These are phyloP conservation scores for Orthonyx spaldingii DNA, from an alignment of 2,113 vertebrate species.

Conservation along the genomic window DNA sequence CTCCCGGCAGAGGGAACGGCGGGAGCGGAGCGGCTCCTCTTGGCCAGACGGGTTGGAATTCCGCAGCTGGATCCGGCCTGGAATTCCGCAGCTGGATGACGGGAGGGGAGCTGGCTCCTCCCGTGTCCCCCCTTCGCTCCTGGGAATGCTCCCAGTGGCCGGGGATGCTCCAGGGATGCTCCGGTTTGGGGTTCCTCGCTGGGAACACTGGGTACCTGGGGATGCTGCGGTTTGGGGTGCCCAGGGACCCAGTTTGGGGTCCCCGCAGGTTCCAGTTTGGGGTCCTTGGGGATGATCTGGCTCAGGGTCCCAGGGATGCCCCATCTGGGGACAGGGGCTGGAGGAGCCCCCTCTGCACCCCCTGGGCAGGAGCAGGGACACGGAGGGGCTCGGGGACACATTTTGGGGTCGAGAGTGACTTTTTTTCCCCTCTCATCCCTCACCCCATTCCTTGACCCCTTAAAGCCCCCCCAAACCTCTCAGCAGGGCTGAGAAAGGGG, in stretches of 20 bases:
- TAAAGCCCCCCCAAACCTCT: background rate
- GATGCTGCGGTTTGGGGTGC: background rate
- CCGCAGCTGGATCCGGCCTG: background rate
- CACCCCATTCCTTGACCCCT: background rate
- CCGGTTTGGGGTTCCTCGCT: background rate
- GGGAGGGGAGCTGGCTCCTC: background rate
- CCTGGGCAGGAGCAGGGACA: too few relatives aligned
- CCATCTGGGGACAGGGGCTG: background rate
- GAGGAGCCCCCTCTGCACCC: background rate
- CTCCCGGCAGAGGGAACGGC: too few relatives aligned
- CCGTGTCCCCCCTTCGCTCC: background rate
- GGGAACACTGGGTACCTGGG: too few relatives aligned
- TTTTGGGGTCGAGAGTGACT: background rate
- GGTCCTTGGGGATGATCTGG: background rate
- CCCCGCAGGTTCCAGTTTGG: background rate
- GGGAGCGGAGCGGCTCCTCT: too few relatives aligned
- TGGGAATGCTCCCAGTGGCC: too few relatives aligned
- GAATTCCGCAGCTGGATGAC: background rate
- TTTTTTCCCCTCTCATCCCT: background rate
- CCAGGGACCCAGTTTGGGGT: background rate
- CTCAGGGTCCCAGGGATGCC: too few relatives aligned
- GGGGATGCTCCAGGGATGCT: background rate
- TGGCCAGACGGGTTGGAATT: constrained; percentile 41
- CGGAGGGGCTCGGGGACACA: too few relatives aligned
- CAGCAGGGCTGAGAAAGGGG: background rate